phyloP scores from a whole-genome alignment of 1,140 invertebrate genomes.

The Chrysopa pallens region DNA sequence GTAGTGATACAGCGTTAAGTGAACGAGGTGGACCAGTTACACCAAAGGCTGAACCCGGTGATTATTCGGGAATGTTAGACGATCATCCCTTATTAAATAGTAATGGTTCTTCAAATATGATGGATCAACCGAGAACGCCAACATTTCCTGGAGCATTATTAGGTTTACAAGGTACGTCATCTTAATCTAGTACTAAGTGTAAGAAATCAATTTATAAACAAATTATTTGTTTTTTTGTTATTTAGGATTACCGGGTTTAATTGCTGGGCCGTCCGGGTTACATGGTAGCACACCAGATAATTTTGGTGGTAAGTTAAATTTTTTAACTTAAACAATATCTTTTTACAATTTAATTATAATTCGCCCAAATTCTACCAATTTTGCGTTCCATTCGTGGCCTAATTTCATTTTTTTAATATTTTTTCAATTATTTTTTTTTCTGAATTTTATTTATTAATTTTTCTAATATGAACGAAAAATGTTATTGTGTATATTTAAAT shows the following conservation, averaged over 20 bases:
- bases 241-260: conserved; percentile 37
- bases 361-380: background rate
- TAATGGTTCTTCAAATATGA: conserved; percentile 38
- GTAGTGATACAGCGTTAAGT: conserved; percentile 42
- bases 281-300: conserved; percentile 46
- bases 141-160: conserved; percentile 52
- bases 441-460: background rate
- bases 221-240: conserved; percentile 5
- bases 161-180: conserved; percentile 42
- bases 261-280: conserved; percentile 70
- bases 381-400: background rate
- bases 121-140: conserved; percentile 42
- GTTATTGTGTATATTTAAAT: conserved; percentile 1
- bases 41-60: conserved; percentile 40
- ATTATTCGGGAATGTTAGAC: conserved; percentile 38
- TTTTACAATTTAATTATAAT: background rate
- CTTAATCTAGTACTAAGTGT: no score
- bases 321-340: background rate
- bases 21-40: conserved; percentile 29
- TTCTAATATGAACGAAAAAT: background rate
- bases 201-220: no score
- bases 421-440: background rate
- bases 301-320: conserved; percentile 37
- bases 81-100: conserved; percentile 43
- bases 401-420: background rate